phyloP scores from a whole-genome alignment of 2,797 vertebrate species.

The Gymnoscopelus braueri region DNA sequence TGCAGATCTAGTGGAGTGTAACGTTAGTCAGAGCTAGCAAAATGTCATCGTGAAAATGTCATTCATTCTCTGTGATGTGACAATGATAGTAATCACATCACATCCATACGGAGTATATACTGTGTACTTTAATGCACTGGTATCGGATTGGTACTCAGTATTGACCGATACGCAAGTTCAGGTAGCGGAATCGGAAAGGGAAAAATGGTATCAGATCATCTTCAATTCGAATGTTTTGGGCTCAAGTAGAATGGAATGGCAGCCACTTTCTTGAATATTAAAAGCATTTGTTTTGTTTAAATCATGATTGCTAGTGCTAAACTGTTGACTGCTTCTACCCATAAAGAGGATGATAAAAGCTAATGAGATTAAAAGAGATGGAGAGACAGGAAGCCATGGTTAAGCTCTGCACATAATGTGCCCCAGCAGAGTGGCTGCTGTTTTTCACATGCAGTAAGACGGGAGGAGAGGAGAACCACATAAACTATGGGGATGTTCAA shows the following conservation, averaged over 20 bases:
- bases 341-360: conserved; percentile 60
- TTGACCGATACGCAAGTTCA: too few species aligned
- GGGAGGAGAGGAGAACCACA: conserved; percentile 64
- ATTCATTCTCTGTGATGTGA: too few species aligned
- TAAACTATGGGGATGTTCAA: conserved; percentile 81
- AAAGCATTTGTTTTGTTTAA: conserved; percentile 49
- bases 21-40: too few species aligned
- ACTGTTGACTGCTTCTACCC: conserved; percentile 46
- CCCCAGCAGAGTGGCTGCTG: conserved; percentile 47
- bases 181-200: too few species aligned
- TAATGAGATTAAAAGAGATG: conserved; percentile 46
- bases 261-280: conserved; percentile 38
- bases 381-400: conserved; percentile 44
- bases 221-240: too few species aligned
- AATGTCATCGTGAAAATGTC: too few species aligned
- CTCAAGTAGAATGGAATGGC: conserved; percentile 29
- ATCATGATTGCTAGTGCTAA: conserved; percentile 37
- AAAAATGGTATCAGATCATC: too few species aligned
- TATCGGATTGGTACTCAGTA: too few species aligned
- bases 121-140: too few species aligned
- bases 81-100: too few species aligned
- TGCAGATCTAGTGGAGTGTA: too few species aligned
- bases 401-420: conserved; percentile 56
- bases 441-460: conserved; percentile 61
- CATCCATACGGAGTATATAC: too few species aligned